Conservation (phyloP, 2,113 vertebrate genomes). For the Lophius piscatorius region DNA sequence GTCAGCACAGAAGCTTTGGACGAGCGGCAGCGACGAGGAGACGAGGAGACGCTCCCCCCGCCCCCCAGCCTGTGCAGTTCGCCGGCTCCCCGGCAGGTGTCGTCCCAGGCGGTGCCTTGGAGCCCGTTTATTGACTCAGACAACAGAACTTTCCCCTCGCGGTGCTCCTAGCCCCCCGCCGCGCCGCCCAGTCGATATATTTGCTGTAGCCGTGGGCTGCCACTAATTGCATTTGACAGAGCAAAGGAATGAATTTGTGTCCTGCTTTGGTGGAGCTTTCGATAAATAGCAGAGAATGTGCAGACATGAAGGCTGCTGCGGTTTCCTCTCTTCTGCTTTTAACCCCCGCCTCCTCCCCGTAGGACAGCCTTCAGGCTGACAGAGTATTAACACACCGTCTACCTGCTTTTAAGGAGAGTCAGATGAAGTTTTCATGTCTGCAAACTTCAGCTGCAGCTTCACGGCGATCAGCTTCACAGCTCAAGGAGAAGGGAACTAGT, state of each 20-base stretch:
- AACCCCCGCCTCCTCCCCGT: background rate
- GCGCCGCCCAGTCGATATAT: constrained; percentile 70
- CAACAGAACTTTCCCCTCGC: constrained; percentile 33
- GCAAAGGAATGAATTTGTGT: constrained; percentile 76
- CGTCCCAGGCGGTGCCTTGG: constrained; percentile 36
- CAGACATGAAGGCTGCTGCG: constrained; percentile 41
- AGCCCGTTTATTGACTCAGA: constrained; percentile 37
- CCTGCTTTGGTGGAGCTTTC: constrained; percentile 67
- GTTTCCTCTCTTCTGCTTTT: background rate
- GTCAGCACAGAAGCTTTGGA: constrained; percentile 49
- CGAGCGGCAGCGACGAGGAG: constrained; percentile 46
- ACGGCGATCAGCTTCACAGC: too few species aligned
- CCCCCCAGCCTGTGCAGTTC: constrained; percentile 32
- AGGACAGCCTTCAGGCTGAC: constrained; percentile 48
- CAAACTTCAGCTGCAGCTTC: too few species aligned
- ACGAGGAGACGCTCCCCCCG: too few species aligned
- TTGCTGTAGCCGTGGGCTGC: constrained; percentile 72
- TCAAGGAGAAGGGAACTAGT: too few species aligned
- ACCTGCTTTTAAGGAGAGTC: constrained; percentile 8
- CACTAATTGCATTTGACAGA: constrained; percentile 78
- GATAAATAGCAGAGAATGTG: constrained; percentile 61
- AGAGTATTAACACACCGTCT: constrained; percentile 52
- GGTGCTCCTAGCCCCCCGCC: constrained; percentile 36
- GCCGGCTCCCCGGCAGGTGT: constrained; percentile 61
- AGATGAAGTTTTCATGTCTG: too few species aligned